Base-by-base conservation (phyloP, 23 tunicate genomes). In the Styela clava region DNA sequence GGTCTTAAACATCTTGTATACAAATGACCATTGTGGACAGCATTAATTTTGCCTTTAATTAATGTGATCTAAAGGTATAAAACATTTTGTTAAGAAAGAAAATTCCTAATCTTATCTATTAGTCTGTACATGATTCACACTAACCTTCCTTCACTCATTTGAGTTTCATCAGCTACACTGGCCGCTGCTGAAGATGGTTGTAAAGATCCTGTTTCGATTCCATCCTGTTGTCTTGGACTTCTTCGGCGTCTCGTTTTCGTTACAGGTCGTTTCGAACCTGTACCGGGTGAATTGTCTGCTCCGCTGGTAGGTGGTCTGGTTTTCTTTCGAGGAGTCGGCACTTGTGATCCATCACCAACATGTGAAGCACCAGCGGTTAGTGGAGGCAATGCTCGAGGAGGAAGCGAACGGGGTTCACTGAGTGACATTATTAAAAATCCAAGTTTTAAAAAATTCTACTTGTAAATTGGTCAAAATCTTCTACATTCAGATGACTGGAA, bases 151-250 rank as follows among this genome's bases (percentile, higher is more conserved):
- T 44, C 56, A 12, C 56, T 44, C 56, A 44, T 44, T 5, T 44
- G 56, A 44, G 56, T 44, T 44, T 44, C 56, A 44, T 44, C 56
- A 44, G 56, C 56, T 5, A 12, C 56, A 44, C 56, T 44, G 7
- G 9, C 56, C 12, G 7, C 56, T 44, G 56, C 12, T 5, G 56
- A 7, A 5, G 56, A 44, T 44, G 7, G 56, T 5, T 44, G 56
- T 44, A 31, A 3, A 9, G 68, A 31, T 52, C 44, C 28, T 2
- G 19, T 27, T 52, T 78, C 63, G 31, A 63, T 37, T 20, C 68
- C n/a, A 2, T 3, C 68, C 31, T 52, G 69, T 37, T 62, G 68
- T 78, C 34, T 34, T 18, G 62, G 82, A 63, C 82, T 78, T 56
- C 35, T 78, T 62, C 68, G 28, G 12, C 19, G 68, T 27, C 82